Evolutionary conservation across 2,113 vertebrate species (phyloP).

Genomic region (Spermophilus dauricus): DNA sequence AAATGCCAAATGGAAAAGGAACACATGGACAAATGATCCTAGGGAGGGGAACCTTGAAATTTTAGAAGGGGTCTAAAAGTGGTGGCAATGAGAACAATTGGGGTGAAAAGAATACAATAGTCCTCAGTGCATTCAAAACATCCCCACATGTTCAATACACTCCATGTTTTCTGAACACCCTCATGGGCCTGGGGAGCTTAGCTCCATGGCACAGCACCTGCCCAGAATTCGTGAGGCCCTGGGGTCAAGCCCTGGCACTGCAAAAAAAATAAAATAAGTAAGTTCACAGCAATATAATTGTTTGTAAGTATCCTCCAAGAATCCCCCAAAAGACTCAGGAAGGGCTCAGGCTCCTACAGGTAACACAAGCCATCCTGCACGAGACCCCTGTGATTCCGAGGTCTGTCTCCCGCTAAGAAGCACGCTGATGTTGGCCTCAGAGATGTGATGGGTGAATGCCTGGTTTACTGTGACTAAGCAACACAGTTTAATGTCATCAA

Average conservation of each 20-base stretch:
- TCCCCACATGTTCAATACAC: background rate
- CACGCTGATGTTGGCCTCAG: conserved; percentile 39
- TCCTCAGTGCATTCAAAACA: background rate
- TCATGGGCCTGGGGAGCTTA: background rate
- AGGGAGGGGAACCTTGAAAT: background rate
- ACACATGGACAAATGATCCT: no score
- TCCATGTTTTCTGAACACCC: background rate
- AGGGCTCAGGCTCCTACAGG: background rate
- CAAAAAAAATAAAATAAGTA: background rate
- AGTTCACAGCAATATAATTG: background rate
- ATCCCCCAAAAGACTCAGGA: background rate
- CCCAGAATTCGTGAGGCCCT: background rate
- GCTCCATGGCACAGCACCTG: background rate
- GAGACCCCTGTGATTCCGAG: background rate
- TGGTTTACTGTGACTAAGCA: conserved; percentile 76
- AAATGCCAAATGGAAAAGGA: background rate
- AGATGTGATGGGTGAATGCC: conserved; percentile 59
- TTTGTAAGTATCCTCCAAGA: background rate
- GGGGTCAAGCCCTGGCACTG: background rate
- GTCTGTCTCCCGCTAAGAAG: conserved; percentile 1
- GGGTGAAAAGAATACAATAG: background rate
- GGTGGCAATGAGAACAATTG: background rate
- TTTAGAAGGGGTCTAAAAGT: background rate
- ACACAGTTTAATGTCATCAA: conserved; percentile 72
- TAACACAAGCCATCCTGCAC: background rate